phyloP scores from a whole-genome alignment of 2,113 vertebrate species.

The Eurypyga helias region DNA sequence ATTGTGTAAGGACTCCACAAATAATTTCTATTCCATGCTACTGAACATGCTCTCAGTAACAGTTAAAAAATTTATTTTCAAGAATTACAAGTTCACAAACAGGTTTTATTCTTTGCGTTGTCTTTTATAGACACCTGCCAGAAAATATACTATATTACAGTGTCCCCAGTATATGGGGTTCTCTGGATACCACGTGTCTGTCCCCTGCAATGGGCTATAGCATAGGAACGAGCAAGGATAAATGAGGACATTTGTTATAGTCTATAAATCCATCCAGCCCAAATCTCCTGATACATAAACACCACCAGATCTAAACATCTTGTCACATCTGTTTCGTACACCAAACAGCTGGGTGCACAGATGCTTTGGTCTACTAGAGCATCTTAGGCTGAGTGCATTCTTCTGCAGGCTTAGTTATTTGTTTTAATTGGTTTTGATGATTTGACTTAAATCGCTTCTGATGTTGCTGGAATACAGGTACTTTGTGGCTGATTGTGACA shows the following conservation, averaged over 20 bases:
- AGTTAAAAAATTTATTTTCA: neutral
- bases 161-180: neutral
- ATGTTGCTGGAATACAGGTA: neutral
- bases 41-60: neutral
- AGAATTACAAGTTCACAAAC: neutral
- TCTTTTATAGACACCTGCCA: neutral
- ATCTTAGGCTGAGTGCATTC: slow-evolving; percentile 33
- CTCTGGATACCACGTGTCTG: neutral
- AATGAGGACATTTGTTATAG: slow-evolving; percentile 25
- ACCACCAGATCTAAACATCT: slow-evolving; percentile 50
- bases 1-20: neutral
- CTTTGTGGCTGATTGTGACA: neutral
- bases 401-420: slow-evolving; percentile 34
- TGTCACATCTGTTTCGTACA: slow-evolving; percentile 55
- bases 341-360: slow-evolving; percentile 64
- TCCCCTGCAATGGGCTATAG: neutral
- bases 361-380: slow-evolving; percentile 40
- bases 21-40: neutral
- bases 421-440: slow-evolving; percentile 35
- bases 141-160: neutral
- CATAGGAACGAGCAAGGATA: slow-evolving; percentile 6
- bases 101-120: neutral
- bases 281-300: slow-evolving; percentile 18
- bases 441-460: neutral
- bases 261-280: slow-evolving; percentile 17